phyloP scores from a whole-genome alignment of 2,888 invertebrate genomes.

The Ochropacha duplaris region DNA sequence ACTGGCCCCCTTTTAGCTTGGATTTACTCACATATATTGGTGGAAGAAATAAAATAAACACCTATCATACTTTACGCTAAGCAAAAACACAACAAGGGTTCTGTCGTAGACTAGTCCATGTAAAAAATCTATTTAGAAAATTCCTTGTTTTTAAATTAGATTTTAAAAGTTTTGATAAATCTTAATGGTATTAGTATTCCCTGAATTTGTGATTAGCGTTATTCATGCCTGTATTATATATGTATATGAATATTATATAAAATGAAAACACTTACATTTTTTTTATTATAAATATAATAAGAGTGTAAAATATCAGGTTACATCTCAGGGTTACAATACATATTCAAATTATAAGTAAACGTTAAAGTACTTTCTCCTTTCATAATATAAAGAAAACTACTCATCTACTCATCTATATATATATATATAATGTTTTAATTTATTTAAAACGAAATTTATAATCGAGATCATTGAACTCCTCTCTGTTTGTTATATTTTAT shows the following conservation, averaged over 20 bases:
- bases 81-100: too few species aligned
- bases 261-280: not conserved
- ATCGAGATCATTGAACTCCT: conserved; percentile 13
- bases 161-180: too few species aligned
- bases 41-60: too few species aligned
- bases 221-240: too few species aligned
- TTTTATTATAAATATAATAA: not conserved
- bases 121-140: too few species aligned
- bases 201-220: too few species aligned
- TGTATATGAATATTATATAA: not conserved
- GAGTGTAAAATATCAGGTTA: not conserved
- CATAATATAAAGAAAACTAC: not conserved
- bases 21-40: too few species aligned
- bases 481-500: conserved; percentile 2
- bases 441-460: conserved; percentile 2
- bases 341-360: not conserved
- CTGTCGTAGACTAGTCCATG: too few species aligned
- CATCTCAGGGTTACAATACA: not conserved
- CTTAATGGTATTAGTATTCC: too few species aligned
- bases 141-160: too few species aligned
- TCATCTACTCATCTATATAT: not conserved
- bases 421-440: not conserved
- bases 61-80: too few species aligned
- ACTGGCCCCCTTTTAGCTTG: too few species aligned
- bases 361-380: not conserved